Evolutionary conservation across 2,113 vertebrate species (phyloP).

Genomic region (Thalassoma bifasciatum): DNA sequence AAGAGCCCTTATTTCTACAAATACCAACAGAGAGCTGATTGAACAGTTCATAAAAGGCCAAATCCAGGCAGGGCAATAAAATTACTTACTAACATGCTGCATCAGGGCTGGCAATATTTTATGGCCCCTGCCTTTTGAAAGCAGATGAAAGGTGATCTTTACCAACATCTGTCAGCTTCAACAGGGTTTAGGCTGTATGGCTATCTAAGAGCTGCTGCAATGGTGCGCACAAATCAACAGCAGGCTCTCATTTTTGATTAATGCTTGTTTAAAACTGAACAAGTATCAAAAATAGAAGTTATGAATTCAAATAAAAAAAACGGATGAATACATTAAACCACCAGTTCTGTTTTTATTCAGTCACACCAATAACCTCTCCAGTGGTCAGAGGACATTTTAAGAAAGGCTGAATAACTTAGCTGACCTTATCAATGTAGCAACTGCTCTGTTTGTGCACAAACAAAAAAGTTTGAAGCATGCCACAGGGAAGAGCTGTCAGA

Average conservation of each 20-base stretch:
- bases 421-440: slow-evolving; percentile 10
- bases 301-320: background rate
- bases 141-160: too few species aligned
- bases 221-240: too few species aligned
- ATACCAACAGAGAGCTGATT: too few species aligned
- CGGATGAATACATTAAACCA: background rate
- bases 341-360: background rate
- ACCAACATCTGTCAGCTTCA: too few species aligned
- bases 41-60: too few species aligned
- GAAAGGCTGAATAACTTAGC: background rate
- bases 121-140: too few species aligned
- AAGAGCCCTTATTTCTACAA: too few species aligned
- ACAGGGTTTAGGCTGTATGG: background rate
- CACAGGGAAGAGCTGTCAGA: background rate
- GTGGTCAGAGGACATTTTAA: background rate
- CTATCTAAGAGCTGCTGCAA: background rate
- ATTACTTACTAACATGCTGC: too few species aligned
- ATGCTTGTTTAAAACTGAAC: background rate
- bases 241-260: background rate
- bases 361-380: background rate
- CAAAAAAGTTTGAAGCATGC: background rate
- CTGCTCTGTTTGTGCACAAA: background rate
- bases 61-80: too few species aligned
- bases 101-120: too few species aligned
- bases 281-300: background rate